Conservation (phyloP, 2,888 invertebrate genomes). For the Galerucella calmariensis region DNA sequence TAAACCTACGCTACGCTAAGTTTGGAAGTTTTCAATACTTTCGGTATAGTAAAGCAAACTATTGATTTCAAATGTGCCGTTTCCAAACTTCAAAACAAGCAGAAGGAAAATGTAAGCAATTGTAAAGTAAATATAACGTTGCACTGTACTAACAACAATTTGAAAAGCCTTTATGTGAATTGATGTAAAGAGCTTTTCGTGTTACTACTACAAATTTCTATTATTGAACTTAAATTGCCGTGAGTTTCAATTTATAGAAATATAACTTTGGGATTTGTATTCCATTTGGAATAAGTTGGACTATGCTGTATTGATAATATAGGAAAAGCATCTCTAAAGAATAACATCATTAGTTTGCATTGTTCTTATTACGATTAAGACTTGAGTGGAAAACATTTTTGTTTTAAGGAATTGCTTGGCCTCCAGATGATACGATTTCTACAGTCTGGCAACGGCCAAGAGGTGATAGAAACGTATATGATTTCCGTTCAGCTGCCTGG, state of each 20-base stretch:
- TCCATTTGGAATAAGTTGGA: too few species aligned
- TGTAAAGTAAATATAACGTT: slow-evolving; percentile 1
- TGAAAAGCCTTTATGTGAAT: slow-evolving; percentile 7
- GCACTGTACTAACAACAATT: slow-evolving; percentile 3
- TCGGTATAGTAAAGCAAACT: neutral
- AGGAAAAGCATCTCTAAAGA: too few species aligned
- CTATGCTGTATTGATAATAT: too few species aligned
- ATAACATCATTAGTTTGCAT: too few species aligned
- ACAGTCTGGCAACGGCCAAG: slow-evolving; percentile 73
- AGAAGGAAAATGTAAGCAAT: neutral
- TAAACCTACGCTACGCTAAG: neutral
- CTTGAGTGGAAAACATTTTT: neutral
- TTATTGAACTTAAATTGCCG: neutral
- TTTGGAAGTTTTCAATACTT: neutral
- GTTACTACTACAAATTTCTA: neutral
- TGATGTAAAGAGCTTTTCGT: neutral
- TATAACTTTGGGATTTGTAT: neutral
- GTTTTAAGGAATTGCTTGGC: slow-evolving; percentile 80
- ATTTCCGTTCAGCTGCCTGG: slow-evolving; percentile 94
- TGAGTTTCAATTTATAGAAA: neutral
- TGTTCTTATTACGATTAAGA: too few species aligned
- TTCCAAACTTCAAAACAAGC: neutral
- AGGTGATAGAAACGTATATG: slow-evolving; percentile 87
- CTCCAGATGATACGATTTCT: slow-evolving; percentile 73
- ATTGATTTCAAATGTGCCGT: slow-evolving; percentile 3